Conservation (phyloP, 2,797 vertebrate species). For the Peromyscus aztecus region DNA sequence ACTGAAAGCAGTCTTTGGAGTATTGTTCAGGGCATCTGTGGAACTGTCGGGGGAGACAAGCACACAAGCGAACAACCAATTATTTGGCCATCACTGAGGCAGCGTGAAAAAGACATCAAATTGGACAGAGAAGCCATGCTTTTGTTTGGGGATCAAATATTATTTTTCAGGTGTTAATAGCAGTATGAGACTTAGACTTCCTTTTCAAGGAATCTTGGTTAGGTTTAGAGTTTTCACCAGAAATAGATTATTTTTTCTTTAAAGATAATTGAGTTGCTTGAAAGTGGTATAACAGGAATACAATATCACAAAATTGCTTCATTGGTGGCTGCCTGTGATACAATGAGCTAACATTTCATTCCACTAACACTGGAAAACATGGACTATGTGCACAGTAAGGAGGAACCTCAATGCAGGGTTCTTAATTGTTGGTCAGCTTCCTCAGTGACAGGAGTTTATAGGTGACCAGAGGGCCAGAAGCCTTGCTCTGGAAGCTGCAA, state of each 20-base stretch:
- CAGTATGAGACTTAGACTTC: constrained; percentile 84
- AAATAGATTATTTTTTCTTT: constrained; percentile 28
- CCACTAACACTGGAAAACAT: constrained; percentile 58
- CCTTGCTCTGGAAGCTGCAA: constrained; percentile 74
- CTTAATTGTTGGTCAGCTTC: constrained; percentile 79
- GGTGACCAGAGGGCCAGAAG: constrained; percentile 59
- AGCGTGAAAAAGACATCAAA: constrained; percentile 92
- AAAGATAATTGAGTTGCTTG: constrained; percentile 76
- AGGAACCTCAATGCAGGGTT: constrained; percentile 75
- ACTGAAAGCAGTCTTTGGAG: constrained; percentile 92
- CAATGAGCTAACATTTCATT: constrained; percentile 79
- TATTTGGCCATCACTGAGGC: constrained; percentile 93
- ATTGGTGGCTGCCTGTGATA: constrained; percentile 58
- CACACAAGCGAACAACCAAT: constrained; percentile 94
- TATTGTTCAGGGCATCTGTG: constrained; percentile 93
- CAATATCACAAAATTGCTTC: constrained; percentile 76
- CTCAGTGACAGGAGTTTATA: constrained; percentile 43
- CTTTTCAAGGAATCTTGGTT: constrained; percentile 69
- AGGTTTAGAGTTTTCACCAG: constrained; percentile 69
- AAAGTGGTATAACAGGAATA: constrained; percentile 74
- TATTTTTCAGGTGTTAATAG: constrained; percentile 86
- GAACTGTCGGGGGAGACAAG: constrained; percentile 93
- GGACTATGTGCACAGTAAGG: constrained; percentile 65
- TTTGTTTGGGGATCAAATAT: constrained; percentile 90
- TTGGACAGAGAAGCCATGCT: constrained; percentile 89